Evolutionary conservation across 1,140 invertebrate genomes (phyloP).

Genomic region (Brachionus sp.): DNA sequence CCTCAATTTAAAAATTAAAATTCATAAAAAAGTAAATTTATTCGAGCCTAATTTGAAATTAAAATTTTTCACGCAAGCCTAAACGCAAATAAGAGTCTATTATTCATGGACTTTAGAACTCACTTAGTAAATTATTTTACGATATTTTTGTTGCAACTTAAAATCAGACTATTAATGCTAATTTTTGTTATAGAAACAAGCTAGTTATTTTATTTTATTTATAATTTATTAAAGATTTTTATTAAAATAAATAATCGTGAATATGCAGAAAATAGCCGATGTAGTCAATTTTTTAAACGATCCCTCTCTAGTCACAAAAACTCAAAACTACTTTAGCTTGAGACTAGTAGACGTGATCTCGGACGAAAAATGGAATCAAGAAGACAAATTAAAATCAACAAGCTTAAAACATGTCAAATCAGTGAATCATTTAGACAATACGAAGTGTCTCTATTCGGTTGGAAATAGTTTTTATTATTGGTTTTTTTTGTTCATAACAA

Average conservation of each 20-base stretch:
- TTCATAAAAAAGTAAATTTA: not conserved
- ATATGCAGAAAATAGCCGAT: not conserved
- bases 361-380: not conserved
- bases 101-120: not conserved
- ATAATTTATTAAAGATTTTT: not conserved
- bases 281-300: constrained; percentile 17
- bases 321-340: not conserved
- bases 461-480: constrained; percentile 31
- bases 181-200: not conserved
- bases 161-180: not conserved
- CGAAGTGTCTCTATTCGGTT: constrained; percentile 3
- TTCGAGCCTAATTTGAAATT: not conserved
- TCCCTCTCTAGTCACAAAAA: not conserved
- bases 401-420: constrained; percentile 8
- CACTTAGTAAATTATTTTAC: not conserved
- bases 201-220: not conserved
- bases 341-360: not conserved
- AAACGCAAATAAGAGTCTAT: not conserved
- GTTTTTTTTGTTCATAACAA: constrained; percentile 32
- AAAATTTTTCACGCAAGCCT: not conserved
- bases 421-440: constrained; percentile 17
- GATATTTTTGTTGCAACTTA: not conserved
- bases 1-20: not conserved
- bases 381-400: not conserved
- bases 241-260: not conserved